Evolutionary conservation across 92 coral and sea anemone genomes (phyloP).

Genomic region (Epizoanthus illoricatus): DNA sequence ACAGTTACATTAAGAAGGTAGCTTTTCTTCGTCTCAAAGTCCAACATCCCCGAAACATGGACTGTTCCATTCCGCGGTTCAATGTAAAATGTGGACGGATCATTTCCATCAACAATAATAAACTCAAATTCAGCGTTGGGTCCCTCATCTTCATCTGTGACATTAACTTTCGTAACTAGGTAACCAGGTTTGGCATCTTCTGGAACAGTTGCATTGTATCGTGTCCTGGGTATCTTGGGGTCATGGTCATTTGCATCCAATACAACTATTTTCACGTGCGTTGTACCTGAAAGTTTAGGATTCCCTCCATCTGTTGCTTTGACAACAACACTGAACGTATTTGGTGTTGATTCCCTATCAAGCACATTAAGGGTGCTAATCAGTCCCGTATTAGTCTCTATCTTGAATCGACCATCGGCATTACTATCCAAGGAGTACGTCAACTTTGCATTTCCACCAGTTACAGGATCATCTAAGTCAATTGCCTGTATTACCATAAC

Average conservation of each 20-base stretch:
- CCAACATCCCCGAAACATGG: constrained; percentile 87
- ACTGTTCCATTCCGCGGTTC: constrained; percentile 80
- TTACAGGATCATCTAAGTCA: constrained; percentile 69
- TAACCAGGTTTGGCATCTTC: constrained; percentile 83
- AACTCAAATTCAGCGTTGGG: constrained; percentile 82
- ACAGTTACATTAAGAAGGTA: constrained; percentile 79
- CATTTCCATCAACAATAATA: constrained; percentile 68
- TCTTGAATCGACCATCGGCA: constrained; percentile 65
- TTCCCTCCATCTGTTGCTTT: constrained; percentile 77
- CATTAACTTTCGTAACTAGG: constrained; percentile 59
- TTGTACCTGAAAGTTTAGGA: constrained; percentile 62
- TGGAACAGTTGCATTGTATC: constrained; percentile 72
- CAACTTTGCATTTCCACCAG: constrained; percentile 66
- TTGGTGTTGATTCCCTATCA: constrained; percentile 62
- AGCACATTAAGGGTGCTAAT: constrained; percentile 54
- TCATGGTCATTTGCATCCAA: constrained; percentile 67
- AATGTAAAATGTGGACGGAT: constrained; percentile 80
- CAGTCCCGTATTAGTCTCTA: constrained; percentile 64
- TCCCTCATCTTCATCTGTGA: constrained; percentile 79
- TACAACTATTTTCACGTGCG: constrained; percentile 72
- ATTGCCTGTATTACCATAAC: constrained; percentile 86
- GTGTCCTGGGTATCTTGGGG: constrained; percentile 57
- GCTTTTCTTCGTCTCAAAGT: constrained; percentile 63
- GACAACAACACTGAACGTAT: constrained; percentile 63
- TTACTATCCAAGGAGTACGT: constrained; percentile 63